Evolutionary conservation across 2,797 vertebrate species (phyloP).

Genomic region (Ambastaia sidthimunki): DNA sequence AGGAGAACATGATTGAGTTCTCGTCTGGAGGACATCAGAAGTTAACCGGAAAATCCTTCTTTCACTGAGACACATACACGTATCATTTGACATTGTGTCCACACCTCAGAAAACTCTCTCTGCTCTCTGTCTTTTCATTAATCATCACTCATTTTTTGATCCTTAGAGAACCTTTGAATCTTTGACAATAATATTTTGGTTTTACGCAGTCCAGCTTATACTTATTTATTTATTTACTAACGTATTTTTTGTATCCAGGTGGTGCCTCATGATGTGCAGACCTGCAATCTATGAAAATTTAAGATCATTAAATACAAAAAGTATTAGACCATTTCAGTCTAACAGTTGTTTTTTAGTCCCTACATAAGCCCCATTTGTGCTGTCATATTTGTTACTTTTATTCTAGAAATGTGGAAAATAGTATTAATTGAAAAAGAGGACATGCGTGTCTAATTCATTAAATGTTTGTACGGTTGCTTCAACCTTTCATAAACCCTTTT

Average conservation of each 20-base stretch:
- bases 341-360: no score
- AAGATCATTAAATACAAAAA: no score
- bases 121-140: not conserved
- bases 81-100: constrained; percentile 36
- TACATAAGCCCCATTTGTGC: no score
- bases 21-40: constrained; percentile 92
- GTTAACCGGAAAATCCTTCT: constrained; percentile 98
- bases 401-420: not conserved
- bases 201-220: constrained; percentile 28
- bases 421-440: not conserved
- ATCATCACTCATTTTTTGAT: constrained; percentile 24
- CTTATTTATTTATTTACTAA: no score
- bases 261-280: no score
- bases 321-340: no score
- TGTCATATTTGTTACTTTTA: not conserved
- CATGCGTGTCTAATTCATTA: not conserved
- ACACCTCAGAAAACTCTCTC: constrained; percentile 10
- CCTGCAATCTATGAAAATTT: no score
- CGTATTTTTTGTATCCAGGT: no score
- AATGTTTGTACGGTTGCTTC: no score
- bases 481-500: not conserved
- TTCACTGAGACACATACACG: constrained; percentile 22
- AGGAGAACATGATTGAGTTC: constrained; percentile 96
- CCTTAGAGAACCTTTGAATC: constrained; percentile 39
- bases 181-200: constrained; percentile 37